Conservation (phyloP, 2,797 vertebrate genomes). For the Etheostoma perlongum region DNA sequence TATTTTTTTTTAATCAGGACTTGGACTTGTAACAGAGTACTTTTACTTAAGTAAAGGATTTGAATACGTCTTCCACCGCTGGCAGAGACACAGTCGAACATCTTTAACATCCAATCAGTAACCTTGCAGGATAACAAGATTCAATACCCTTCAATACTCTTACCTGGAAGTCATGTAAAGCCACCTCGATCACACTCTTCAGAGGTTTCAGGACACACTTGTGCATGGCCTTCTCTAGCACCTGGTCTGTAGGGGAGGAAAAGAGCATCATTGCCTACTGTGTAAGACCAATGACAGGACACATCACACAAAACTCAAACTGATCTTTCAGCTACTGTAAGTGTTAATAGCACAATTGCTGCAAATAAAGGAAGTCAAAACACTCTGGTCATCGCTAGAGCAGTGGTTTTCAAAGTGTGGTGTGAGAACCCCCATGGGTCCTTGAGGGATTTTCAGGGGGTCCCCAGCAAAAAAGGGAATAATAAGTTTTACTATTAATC, state of each 20-base stretch:
- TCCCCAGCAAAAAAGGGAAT: too few relatives aligned
- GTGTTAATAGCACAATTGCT: neutral
- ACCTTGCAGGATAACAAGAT: neutral
- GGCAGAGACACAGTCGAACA: too few relatives aligned
- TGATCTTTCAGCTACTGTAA: neutral
- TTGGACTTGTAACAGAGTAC: too few relatives aligned
- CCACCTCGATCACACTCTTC: conserved; percentile 90
- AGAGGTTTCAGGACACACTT: conserved; percentile 97
- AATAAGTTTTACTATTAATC: too few relatives aligned
- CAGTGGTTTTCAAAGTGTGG: too few relatives aligned
- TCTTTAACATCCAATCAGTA: neutral
- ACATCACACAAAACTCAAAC: neutral
- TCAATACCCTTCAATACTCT: conserved; percentile 21
- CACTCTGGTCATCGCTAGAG: neutral
- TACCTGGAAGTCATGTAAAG: conserved; percentile 91
- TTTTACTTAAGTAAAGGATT: too few relatives aligned
- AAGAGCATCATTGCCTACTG: neutral
- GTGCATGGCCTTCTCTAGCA: conserved; percentile 98
- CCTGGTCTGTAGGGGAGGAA: conserved; percentile 86
- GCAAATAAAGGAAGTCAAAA: neutral
- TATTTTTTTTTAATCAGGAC: too few relatives aligned
- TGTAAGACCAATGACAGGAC: neutral
- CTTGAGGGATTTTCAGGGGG: too few relatives aligned
- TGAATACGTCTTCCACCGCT: too few relatives aligned
- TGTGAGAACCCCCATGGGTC: too few relatives aligned